Percentiles rank a stretch among this genome's conserved stretches.
Evolutionary conservation across 1,140 invertebrate species (phyloP).

Genomic region (Drosophila ogumai): DNA sequence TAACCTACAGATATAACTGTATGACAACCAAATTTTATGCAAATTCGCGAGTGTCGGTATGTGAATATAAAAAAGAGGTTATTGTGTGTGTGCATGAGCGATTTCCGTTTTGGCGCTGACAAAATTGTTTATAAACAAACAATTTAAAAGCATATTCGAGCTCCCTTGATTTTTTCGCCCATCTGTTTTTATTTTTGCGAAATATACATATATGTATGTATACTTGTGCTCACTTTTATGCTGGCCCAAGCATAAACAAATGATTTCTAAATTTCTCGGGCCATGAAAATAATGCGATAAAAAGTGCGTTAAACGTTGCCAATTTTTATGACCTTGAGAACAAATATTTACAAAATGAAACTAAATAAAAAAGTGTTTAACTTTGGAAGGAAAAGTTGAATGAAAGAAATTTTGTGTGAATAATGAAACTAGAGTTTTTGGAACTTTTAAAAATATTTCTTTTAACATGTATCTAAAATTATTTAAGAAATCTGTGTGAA

Average conservation of each 20-base stretch:
- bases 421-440: neutral
- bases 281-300: slow-evolving; percentile 20
- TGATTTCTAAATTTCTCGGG: slow-evolving; percentile 9
- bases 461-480: neutral
- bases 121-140: slow-evolving; percentile 64
- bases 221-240: slow-evolving; percentile 29
- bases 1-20: slow-evolving; percentile 48
- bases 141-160: slow-evolving; percentile 25
- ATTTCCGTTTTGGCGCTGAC: slow-evolving; percentile 55
- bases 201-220: slow-evolving; percentile 27
- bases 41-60: slow-evolving; percentile 37
- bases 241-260: slow-evolving; percentile 17
- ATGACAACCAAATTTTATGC: slow-evolving; percentile 59
- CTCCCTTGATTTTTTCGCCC: slow-evolving; percentile 7
- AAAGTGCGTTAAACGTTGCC: slow-evolving; percentile 4
- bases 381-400: neutral
- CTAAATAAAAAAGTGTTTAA: neutral
- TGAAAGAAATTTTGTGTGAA: neutral
- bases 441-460: neutral
- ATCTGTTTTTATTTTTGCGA: slow-evolving; percentile 22
- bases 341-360: slow-evolving; percentile 1
- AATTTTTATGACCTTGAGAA: slow-evolving; percentile 23
- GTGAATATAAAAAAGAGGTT: slow-evolving; percentile 10
- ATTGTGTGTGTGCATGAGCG: slow-evolving; percentile 27
- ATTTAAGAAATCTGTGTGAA: neutral